These are phyloP conservation scores for Biston stratarius DNA, from an alignment of 2,888 invertebrate species.

Conservation along the genomic window DNA sequence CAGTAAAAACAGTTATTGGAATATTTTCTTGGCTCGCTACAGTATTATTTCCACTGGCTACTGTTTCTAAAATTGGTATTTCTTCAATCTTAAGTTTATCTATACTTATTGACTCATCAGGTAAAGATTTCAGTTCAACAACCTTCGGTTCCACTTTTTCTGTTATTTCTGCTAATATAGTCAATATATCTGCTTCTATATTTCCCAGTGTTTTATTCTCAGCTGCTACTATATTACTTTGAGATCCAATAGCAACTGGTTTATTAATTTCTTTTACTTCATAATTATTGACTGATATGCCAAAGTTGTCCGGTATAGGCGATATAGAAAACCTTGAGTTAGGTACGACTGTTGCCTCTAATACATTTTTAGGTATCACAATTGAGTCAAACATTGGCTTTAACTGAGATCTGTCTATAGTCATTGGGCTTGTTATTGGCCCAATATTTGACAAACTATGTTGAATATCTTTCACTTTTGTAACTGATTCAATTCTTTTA, in stretches of 20 bases:
- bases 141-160: constrained; percentile 28
- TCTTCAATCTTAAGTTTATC: constrained; percentile 15
- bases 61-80: constrained; percentile 7
- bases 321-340: constrained; percentile 41
- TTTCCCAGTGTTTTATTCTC: constrained; percentile 8
- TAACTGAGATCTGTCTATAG: constrained; percentile 15
- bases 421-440: neutral
- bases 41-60: neutral
- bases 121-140: constrained; percentile 20
- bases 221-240: constrained; percentile 17
- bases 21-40: neutral
- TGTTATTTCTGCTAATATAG: constrained; percentile 24
- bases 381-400: constrained; percentile 25
- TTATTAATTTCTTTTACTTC: constrained; percentile 14
- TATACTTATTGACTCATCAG: constrained; percentile 10
- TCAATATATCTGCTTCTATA: constrained; percentile 29
- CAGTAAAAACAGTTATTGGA: neutral
- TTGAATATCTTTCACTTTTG: constrained; percentile 6
- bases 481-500: constrained; percentile 8
- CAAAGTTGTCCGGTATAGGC: constrained; percentile 33
- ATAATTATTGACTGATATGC: neutral
- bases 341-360: constrained; percentile 23
- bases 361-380: constrained; percentile 15
- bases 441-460: constrained; percentile 3
- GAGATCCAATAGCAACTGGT: constrained; percentile 28